phyloP scores from a whole-genome alignment of 2,888 invertebrate genomes.

The Stenodema calcarata region DNA sequence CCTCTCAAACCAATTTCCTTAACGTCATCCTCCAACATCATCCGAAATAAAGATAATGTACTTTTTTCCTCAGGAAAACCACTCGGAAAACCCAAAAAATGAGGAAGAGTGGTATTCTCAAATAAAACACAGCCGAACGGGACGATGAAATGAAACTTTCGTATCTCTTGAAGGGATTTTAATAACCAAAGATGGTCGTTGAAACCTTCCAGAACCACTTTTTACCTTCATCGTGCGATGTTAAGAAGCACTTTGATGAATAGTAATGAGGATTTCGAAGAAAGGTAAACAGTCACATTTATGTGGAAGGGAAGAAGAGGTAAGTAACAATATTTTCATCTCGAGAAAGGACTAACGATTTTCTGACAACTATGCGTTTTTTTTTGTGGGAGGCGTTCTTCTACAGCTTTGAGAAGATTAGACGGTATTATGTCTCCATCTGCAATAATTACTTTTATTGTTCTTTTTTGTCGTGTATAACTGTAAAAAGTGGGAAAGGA shows the following conservation, averaged over 20 bases:
- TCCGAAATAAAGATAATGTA: background rate
- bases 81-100: background rate
- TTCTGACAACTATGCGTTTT: background rate
- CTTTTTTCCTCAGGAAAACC: background rate
- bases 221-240: no score
- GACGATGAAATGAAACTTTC: background rate
- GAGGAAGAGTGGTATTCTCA: background rate
- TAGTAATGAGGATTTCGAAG: no score
- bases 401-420: background rate
- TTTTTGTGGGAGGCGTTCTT: background rate
- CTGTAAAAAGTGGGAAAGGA: background rate
- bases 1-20: background rate
- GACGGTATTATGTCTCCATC: conserved; percentile 17
- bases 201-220: no score
- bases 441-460: conserved; percentile 33
- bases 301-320: background rate
- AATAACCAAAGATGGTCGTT: no score
- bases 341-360: background rate
- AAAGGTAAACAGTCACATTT: background rate
- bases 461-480: background rate
- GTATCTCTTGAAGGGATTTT: background rate
- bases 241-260: no score
- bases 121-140: background rate
- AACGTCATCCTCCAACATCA: background rate
- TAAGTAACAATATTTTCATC: background rate